phyloP scores from a whole-genome alignment of 2,888 invertebrate species.

The Oscheius myriophilus region DNA sequence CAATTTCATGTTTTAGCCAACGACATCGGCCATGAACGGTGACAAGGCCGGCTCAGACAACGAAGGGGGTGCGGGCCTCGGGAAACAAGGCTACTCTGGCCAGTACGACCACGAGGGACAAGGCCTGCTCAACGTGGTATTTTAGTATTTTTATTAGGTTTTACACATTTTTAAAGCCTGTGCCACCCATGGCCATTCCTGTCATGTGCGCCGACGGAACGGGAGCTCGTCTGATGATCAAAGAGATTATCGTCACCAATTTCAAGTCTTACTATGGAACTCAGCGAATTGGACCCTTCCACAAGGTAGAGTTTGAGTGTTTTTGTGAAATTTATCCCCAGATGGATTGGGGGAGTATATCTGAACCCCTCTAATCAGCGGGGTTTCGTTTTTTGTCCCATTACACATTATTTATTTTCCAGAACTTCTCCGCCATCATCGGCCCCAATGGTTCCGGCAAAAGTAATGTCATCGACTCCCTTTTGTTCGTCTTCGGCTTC shows the following conservation, averaged over 20 bases:
- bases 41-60: slow-evolving; percentile 3
- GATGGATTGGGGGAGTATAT: slow-evolving; percentile 7
- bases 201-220: slow-evolving; percentile 77
- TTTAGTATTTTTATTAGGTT: background rate
- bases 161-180: slow-evolving; percentile 24
- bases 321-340: too few relatives aligned
- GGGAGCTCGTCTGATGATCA: slow-evolving; percentile 88
- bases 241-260: slow-evolving; percentile 87
- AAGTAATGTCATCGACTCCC: slow-evolving; percentile 97
- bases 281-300: slow-evolving; percentile 88
- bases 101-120: slow-evolving; percentile 5
- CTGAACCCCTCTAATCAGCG: too few relatives aligned
- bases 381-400: background rate
- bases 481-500: slow-evolving; percentile 97
- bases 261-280: slow-evolving; percentile 95
- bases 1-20: background rate
- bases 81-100: slow-evolving; percentile 12
- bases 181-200: slow-evolving; percentile 38
- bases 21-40: background rate
- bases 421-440: slow-evolving; percentile 94
- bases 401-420: slow-evolving; percentile 42
- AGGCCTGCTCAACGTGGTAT: slow-evolving; percentile 7
- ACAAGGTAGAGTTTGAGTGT: slow-evolving; percentile 81
- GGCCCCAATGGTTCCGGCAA: slow-evolving; percentile 99
- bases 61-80: background rate